Evolutionary conservation across 2,888 invertebrate species (phyloP), one percentile per base, ranked within the genome.

Genomic region (Lepidochrysops patricia): DNA sequence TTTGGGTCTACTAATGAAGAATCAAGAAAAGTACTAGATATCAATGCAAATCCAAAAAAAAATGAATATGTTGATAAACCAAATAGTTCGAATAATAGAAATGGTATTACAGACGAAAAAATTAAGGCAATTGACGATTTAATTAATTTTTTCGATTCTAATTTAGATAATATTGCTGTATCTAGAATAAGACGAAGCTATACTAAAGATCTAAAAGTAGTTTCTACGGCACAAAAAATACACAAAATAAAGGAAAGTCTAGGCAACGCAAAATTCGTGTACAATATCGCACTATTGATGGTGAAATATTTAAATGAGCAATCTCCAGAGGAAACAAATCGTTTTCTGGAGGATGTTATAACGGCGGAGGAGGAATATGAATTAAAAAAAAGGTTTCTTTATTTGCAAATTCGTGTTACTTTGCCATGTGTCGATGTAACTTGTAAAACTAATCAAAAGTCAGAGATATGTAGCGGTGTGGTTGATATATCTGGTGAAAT

Each of bases 381-480:
- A 60, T 75, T 76, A 63, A 66, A 69, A 56, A 73, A 76, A 60
- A 73, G 71, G 61, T 84, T 76, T 63, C 70, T 76, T 60, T 85
- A 85, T 61, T 68, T 85, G 56, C 81, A 83, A 71, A 76, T 72
- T 26, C 73, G 72, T 59, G 73, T 83, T 34, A 66, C 67, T 4
- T 74, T 77, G 66, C 80, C 82, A 1, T 84, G 84, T 63, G 72
- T 77, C 54, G 74, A 72, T 66, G 65, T 66, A 37, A 65, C 71
- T 35, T 84, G 84, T 64, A 77, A 82, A 63, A 74, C 74, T 54
- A 77, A 82, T 26, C 68, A 72, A 37, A 66, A 76, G 6, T 75
- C 74, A 7, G 90, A 90, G 74, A 84, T 91, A 59, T 92, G 92
- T 70, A 90, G 90, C 68, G 84, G 91, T 15, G 78, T 90, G 60